Conservation (phyloP, 1,140 invertebrate species). For the Drosophila tani region DNA sequence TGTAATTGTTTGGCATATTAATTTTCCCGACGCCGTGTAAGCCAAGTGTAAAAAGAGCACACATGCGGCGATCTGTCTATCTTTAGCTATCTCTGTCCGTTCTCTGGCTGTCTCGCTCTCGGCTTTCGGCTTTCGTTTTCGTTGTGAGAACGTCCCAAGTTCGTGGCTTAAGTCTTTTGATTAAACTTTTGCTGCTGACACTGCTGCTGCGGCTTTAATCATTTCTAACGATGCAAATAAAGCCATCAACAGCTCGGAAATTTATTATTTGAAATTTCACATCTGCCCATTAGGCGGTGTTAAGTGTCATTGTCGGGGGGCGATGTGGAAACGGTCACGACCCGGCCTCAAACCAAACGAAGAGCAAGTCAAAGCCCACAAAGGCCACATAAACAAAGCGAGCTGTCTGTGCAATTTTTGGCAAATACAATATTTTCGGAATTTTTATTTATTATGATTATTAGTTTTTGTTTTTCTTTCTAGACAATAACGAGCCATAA, state of each 20-base stretch:
- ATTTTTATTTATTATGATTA: slow-evolving; percentile 44
- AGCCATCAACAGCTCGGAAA: slow-evolving; percentile 52
- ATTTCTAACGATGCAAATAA: slow-evolving; percentile 63
- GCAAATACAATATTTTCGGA: slow-evolving; percentile 52
- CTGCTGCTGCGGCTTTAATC: slow-evolving; percentile 53
- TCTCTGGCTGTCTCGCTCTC: slow-evolving; percentile 38
- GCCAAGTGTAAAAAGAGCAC: slow-evolving; percentile 79
- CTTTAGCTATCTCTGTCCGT: slow-evolving; percentile 15
- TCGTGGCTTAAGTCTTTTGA: slow-evolving; percentile 72
- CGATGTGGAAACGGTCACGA: slow-evolving; percentile 41
- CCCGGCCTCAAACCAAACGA: slow-evolving; percentile 29
- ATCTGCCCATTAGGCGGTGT: slow-evolving; percentile 64
- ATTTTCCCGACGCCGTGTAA: slow-evolving; percentile 75
- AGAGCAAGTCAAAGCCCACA: slow-evolving; percentile 38
- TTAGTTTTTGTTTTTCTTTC: slow-evolving; percentile 50
- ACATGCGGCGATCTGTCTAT: slow-evolving; percentile 52
- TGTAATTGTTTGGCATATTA: slow-evolving; percentile 82
- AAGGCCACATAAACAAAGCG: slow-evolving; percentile 30
- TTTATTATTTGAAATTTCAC: slow-evolving; percentile 67
- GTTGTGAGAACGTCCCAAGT: slow-evolving; percentile 72
- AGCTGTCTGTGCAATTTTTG: slow-evolving; percentile 35
- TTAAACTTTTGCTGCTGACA: slow-evolving; percentile 33
- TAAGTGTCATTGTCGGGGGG: slow-evolving; percentile 66
- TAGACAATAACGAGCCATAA: slow-evolving; percentile 43
- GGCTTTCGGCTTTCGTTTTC: slow-evolving; percentile 68